Conservation (phyloP, 2,797 vertebrate genomes). For the Stomatorhinus walkeri region DNA sequence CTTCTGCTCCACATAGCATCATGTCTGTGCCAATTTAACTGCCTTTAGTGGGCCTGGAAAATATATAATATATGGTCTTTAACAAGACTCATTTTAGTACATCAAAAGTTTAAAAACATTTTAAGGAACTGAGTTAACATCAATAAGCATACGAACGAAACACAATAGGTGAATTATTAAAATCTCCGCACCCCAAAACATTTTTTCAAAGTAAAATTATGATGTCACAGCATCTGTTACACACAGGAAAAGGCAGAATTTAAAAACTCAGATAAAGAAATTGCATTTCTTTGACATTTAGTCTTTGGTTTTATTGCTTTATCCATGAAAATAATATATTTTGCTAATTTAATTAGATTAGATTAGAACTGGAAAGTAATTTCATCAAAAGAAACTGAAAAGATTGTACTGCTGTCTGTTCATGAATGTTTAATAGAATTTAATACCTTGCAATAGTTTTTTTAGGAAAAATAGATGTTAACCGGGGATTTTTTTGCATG, state of each 20-base stretch:
- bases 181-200: not conserved
- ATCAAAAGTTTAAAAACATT: not conserved
- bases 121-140: not conserved
- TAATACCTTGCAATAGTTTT: not conserved
- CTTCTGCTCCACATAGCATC: not conserved
- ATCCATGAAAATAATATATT: not conserved
- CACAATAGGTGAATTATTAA: not conserved
- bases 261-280: not conserved
- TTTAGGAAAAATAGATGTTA: not conserved
- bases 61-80: not conserved
- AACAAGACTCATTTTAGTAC: not conserved
- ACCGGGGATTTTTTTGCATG: not conserved
- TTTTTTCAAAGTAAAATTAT: not conserved
- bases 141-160: not conserved
- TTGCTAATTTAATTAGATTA: not conserved
- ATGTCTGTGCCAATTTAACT: not conserved
- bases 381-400: conserved; percentile 1
- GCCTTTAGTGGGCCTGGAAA: not conserved
- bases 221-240: not conserved
- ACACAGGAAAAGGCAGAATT: not conserved
- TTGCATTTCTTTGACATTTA: not conserved
- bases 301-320: not conserved
- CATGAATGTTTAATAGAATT: not conserved
- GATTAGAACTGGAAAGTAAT: not conserved
- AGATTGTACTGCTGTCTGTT: not conserved